A percentile compares a stretch with the other conserved stretches of the same genome.
Evolutionary conservation across 2,888 invertebrate species (phyloP).

Genomic region (Coelinius sp.): DNA sequence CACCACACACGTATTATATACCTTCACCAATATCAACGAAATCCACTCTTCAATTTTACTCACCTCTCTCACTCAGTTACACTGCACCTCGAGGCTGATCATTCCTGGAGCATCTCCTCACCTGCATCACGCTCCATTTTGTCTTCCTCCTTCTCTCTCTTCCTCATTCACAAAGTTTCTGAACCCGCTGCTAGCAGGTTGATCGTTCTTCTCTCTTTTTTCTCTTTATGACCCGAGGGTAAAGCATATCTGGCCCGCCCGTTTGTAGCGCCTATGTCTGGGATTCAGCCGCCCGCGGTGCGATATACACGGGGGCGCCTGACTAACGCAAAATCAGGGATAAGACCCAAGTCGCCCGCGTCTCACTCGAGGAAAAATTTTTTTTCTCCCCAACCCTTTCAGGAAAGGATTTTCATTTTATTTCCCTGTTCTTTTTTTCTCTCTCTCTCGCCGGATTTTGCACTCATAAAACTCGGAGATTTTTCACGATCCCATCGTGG

Average conservation of each 20-base stretch:
- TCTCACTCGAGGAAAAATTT: background rate
- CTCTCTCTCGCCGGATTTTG: constrained; percentile 3
- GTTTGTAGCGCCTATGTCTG: constrained; percentile 68
- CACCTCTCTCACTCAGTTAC: constrained; percentile 25
- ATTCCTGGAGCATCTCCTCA: constrained; percentile 37
- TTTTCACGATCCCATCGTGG: constrained; percentile 42
- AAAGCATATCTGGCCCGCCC: constrained; percentile 64
- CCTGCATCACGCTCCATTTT: constrained; percentile 35
- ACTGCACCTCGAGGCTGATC: constrained; percentile 17
- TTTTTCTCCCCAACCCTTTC: background rate
- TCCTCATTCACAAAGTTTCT: constrained; percentile 28
- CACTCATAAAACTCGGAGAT: constrained; percentile 46
- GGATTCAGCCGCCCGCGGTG: constrained; percentile 65
- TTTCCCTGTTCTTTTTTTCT: constrained; percentile 1
- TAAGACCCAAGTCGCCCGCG: constrained; percentile 36
- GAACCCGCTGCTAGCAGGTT: constrained; percentile 44
- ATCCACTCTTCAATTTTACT: constrained; percentile 38
- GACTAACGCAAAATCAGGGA: constrained; percentile 42
- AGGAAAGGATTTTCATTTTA: background rate
- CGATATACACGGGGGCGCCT: constrained; percentile 54
- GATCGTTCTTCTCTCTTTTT: constrained; percentile 50
- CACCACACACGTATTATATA: constrained; percentile 25
- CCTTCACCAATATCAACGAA: constrained; percentile 29
- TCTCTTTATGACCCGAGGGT: constrained; percentile 62
- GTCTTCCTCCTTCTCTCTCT: constrained; percentile 32